Conservation (phyloP, 2,888 invertebrate genomes). For the Stratiomys singularior region DNA sequence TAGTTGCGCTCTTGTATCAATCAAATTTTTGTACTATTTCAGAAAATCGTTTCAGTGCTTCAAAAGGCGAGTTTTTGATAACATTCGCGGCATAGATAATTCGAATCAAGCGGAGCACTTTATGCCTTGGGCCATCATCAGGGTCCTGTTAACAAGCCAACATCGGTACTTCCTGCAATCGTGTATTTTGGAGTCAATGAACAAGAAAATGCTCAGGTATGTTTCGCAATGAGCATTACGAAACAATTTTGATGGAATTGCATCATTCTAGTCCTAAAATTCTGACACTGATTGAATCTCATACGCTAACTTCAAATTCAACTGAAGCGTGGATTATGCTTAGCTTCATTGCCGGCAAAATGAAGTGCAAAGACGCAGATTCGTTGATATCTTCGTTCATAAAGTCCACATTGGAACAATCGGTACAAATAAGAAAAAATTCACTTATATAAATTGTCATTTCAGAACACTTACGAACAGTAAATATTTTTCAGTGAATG, state of each 20-base stretch:
- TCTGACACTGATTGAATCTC: conserved; percentile 61
- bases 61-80: conserved; percentile 59
- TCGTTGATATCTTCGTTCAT: conserved; percentile 57
- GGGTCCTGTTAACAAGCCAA: conserved; percentile 59
- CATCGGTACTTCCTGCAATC: conserved; percentile 61
- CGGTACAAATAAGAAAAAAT: too few species aligned
- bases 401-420: conserved; percentile 48
- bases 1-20: not conserved
- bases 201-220: conserved; percentile 53
- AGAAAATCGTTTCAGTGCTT: conserved; percentile 58
- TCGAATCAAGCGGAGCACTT: conserved; percentile 62
- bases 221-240: not conserved
- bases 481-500: too few species aligned
- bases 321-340: conserved; percentile 64
- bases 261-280: conserved; percentile 55
- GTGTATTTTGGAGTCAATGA: conserved; percentile 57
- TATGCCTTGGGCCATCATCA: conserved; percentile 63
- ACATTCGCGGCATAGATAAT: conserved; percentile 61
- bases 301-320: conserved; percentile 61
- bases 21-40: not conserved
- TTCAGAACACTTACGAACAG: too few species aligned
- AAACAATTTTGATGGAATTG: not conserved
- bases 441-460: too few species aligned
- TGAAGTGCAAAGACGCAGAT: conserved; percentile 60
- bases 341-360: conserved; percentile 62